Evolutionary conservation across 2,797 vertebrate genomes (phyloP).

Genomic region (Eulemur coronatus): DNA sequence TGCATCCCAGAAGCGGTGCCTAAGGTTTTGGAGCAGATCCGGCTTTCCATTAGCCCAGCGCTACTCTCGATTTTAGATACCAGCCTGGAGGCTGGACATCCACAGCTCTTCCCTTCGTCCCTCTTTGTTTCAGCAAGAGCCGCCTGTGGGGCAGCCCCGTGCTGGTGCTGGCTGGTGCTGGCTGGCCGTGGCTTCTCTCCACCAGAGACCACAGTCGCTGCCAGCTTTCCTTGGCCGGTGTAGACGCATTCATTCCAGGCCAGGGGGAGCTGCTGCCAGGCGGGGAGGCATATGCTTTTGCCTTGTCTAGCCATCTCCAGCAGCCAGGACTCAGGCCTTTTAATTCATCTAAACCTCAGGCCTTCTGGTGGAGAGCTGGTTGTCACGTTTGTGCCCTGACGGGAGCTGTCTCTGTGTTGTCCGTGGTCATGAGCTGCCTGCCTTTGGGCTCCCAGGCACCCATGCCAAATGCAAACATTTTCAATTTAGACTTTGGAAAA

Average conservation of each 20-base stretch:
- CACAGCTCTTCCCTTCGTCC: conserved; percentile 23
- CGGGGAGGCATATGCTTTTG: conserved; percentile 69
- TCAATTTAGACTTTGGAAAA: conserved; percentile 36
- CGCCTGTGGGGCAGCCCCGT: conserved; percentile 35
- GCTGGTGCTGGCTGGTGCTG: conserved; percentile 41
- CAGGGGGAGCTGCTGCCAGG: conserved; percentile 66
- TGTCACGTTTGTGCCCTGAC: not conserved
- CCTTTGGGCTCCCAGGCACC: conserved; percentile 1
- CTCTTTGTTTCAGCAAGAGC: conserved; percentile 73
- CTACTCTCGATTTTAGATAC: conserved; percentile 20
- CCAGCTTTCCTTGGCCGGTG: conserved; percentile 73
- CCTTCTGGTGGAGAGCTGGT: conserved; percentile 71
- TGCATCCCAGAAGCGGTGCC: conserved; percentile 55
- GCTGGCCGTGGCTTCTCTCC: conserved; percentile 33
- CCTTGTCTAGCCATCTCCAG: conserved; percentile 62
- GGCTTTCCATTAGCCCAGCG: conserved; percentile 28
- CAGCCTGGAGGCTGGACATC: conserved; percentile 64
- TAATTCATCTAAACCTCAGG: conserved; percentile 64
- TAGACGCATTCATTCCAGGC: conserved; percentile 43
- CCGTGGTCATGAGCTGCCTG: conserved; percentile 17
- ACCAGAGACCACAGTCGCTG: not conserved
- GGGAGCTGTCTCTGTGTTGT: not conserved
- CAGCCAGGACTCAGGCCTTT: conserved; percentile 67
- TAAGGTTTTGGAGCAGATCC: conserved; percentile 67
- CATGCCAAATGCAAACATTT: conserved; percentile 51